Evolutionary conservation across 2,888 invertebrate genomes (phyloP).

Genomic region (Drosophila buzzatii): DNA sequence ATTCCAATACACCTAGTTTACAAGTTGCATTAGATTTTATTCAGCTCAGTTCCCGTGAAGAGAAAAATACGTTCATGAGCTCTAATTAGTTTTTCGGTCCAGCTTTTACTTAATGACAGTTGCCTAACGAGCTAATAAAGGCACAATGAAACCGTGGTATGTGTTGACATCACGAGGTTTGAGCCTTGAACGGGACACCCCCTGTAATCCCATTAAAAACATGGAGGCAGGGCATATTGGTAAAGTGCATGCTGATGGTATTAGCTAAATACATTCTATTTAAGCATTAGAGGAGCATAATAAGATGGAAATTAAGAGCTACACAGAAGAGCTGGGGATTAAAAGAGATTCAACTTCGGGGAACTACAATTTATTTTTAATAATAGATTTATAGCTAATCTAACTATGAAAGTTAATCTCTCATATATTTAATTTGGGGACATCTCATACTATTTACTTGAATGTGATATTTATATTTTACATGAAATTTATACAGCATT

Average conservation of each 20-base stretch:
- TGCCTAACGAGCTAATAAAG: constrained; percentile 1
- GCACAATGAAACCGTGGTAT: too few species aligned
- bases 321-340: not conserved
- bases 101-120: constrained; percentile 1
- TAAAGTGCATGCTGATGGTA: not conserved
- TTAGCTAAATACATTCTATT: not conserved
- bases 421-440: too few species aligned
- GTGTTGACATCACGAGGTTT: not conserved
- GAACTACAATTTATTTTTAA: too few species aligned
- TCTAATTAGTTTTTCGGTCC: not conserved
- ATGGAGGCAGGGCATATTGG: not conserved
- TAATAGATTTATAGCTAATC: too few species aligned
- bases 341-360: too few species aligned
- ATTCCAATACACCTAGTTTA: not conserved
- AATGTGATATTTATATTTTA: too few species aligned
- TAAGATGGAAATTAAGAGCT: not conserved
- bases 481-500: too few species aligned
- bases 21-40: not conserved
- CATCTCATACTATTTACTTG: too few species aligned
- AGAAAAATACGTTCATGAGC: not conserved
- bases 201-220: not conserved
- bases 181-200: not conserved
- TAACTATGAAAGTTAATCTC: too few species aligned
- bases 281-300: too few species aligned
- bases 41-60: not conserved